Conservation (phyloP, 1,140 invertebrate species). For the Daktulosphaira vitifoliae region DNA sequence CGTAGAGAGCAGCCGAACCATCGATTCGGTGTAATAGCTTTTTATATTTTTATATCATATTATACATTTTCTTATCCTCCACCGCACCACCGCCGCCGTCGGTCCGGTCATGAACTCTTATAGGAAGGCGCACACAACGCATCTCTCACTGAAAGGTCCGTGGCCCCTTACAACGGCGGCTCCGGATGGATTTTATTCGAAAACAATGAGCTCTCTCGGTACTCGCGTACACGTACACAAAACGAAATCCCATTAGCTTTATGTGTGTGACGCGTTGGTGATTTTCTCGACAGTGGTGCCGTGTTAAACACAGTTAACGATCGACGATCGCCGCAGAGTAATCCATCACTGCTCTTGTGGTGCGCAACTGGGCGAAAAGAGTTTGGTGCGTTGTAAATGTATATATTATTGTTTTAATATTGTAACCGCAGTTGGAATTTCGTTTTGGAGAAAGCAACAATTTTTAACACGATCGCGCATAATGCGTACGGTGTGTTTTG, state of each 20-base stretch:
- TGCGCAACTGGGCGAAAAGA: background rate
- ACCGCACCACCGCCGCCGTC: no score
- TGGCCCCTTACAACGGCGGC: background rate
- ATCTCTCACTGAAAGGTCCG: background rate
- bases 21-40: background rate
- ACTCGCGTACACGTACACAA: background rate
- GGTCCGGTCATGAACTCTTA: background rate
- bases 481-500: no score
- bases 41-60: conserved; percentile 12
- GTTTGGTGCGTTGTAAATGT: no score
- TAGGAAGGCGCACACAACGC: background rate
- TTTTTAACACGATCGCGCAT: no score
- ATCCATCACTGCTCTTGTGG: background rate
- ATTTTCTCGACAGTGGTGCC: background rate
- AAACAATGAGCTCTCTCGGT: conserved; percentile 10
- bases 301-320: conserved; percentile 12
- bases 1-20: background rate
- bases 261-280: background rate
- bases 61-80: no score
- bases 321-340: background rate
- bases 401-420: no score
- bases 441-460: no score
- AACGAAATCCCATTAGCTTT: conserved; percentile 11
- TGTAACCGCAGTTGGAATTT: no score
- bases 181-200: background rate